Percentiles rank a stretch among this genome's conserved stretches.
Evolutionary conservation across 2,888 invertebrate species (phyloP).

Genomic region (Dromius quadrimaculatus): DNA sequence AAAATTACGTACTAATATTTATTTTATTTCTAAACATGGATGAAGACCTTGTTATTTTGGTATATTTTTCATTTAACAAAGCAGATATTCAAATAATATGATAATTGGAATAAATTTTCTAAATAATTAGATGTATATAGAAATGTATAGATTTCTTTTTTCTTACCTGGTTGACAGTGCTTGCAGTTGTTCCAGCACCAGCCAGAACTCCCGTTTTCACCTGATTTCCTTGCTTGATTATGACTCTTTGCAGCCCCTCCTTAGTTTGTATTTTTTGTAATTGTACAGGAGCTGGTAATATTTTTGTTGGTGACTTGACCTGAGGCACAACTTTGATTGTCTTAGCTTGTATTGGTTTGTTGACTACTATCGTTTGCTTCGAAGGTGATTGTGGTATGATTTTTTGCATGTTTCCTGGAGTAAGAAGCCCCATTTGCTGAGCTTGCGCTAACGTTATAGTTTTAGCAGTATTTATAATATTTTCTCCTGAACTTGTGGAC

Average conservation of each 20-base stretch:
- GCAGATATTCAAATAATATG: no score
- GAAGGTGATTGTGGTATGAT: conserved; percentile 67
- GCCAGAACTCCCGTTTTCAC: conserved; percentile 54
- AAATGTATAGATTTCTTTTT: no score
- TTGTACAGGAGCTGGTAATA: conserved; percentile 72
- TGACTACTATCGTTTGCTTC: conserved; percentile 66
- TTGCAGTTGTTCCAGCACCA: conserved; percentile 60
- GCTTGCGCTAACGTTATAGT: conserved; percentile 76
- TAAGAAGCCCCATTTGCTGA: conserved; percentile 72
- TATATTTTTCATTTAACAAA: no score
- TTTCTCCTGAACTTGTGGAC: conserved; percentile 55
- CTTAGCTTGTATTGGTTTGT: conserved; percentile 61
- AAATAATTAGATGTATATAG: no score
- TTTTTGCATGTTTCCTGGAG: conserved; percentile 68
- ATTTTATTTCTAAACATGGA: no score
- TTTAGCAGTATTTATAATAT: conserved; percentile 68
- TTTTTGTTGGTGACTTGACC: conserved; percentile 78
- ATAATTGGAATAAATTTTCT: no score
- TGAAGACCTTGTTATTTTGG: no score
- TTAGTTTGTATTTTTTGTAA: conserved; percentile 61
- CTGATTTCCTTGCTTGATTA: conserved; percentile 67
- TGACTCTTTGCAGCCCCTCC: conserved; percentile 69
- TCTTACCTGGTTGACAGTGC: conserved; percentile 51
- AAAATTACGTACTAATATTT: no score
- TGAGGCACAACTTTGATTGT: conserved; percentile 64